These are phyloP conservation scores for Euproctis similis DNA, from an alignment of 2,888 invertebrate genomes.

Conservation along the genomic window DNA sequence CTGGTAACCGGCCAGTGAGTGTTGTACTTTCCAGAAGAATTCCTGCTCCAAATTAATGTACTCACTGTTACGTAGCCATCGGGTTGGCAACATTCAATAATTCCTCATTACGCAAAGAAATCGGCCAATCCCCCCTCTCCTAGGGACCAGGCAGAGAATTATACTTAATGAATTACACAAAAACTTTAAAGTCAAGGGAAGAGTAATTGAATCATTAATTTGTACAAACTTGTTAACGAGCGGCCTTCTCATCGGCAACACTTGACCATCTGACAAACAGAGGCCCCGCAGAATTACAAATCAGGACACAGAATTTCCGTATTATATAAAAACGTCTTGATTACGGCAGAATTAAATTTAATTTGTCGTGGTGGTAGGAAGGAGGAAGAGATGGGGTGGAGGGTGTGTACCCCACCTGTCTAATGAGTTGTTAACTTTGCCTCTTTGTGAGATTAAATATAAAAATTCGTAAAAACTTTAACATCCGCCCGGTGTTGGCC, in stretches of 20 bases:
- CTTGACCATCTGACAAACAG: conserved; percentile 28
- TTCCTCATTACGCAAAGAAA: too few species aligned
- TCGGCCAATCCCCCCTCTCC: too few species aligned
- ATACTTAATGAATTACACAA: too few species aligned
- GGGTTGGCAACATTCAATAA: too few species aligned
- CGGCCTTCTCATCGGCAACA: conserved; percentile 24
- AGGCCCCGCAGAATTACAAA: conserved; percentile 24
- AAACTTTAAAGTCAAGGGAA: background rate
- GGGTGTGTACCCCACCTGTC: background rate
- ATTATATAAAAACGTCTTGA: background rate
- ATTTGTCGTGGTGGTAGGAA: background rate
- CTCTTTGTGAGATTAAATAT: background rate
- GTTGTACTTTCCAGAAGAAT: too few species aligned
- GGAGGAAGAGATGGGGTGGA: too few species aligned
- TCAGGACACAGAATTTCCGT: conserved; percentile 10
- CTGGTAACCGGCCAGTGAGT: too few species aligned
- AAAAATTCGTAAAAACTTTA: background rate
- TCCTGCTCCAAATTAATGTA: too few species aligned
- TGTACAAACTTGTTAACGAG: conserved; percentile 23
- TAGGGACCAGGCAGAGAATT: too few species aligned
- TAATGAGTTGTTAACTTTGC: conserved; percentile 1
- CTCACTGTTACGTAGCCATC: too few species aligned
- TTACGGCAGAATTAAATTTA: conserved; percentile 1
- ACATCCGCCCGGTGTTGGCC: too few species aligned
- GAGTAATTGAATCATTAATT: conserved; percentile 20